phyloP scores from a whole-genome alignment of 2,797 vertebrate species.

The Garrulus glandarius region DNA sequence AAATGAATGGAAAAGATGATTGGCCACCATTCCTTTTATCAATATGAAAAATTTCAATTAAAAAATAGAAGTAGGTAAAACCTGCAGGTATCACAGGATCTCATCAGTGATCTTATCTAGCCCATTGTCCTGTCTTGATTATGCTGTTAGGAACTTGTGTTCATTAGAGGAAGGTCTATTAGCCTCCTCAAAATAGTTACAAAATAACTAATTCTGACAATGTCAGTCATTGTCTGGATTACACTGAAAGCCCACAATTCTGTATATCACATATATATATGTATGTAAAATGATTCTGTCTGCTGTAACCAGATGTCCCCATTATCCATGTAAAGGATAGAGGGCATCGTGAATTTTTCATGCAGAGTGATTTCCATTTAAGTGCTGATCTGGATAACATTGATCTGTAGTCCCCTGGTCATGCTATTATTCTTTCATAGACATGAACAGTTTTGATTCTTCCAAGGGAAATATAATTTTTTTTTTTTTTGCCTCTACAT shows the following conservation, averaged over 20 bases:
- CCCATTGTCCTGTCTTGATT: background rate
- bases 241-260: background rate
- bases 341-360: conserved; percentile 63
- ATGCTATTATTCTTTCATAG: background rate
- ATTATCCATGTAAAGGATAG: conserved; percentile 53
- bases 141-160: background rate
- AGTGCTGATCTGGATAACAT: conserved; percentile 61
- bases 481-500: background rate
- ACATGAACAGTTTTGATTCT: conserved; percentile 14
- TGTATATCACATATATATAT: background rate
- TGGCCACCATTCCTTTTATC: background rate
- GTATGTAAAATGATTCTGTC: conserved; percentile 31
- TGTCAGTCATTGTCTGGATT: background rate
- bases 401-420: conserved; percentile 32
- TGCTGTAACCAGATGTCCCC: conserved; percentile 57
- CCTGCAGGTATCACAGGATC: fast-evolving
- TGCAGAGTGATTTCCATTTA: conserved; percentile 59
- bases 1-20: background rate
- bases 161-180: background rate
- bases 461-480: background rate
- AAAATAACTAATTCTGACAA: background rate
- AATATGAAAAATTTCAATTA: background rate
- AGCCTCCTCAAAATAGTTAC: background rate
- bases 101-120: background rate
- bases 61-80: background rate